Evolutionary conservation across 2,113 vertebrate genomes (phyloP).

Genomic region (Protobothrops flavoviridis): DNA sequence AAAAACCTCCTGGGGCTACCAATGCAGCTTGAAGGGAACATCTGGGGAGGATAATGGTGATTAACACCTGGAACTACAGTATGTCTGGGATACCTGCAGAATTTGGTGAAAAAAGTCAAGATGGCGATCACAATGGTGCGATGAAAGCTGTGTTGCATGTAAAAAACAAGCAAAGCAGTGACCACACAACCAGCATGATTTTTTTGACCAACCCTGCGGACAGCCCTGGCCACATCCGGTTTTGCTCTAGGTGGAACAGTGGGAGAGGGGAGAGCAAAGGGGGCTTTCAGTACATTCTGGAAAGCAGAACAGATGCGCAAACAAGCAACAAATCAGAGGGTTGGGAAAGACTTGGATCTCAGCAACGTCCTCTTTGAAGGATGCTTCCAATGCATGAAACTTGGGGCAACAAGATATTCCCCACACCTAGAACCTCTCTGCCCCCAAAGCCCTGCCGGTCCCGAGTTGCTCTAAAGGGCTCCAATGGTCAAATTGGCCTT

Average conservation of each 20-base stretch:
- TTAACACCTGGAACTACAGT: not conserved
- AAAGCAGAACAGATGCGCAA: not conserved
- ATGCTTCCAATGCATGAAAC: not conserved
- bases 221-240: not conserved
- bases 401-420: not conserved
- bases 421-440: not conserved
- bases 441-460: not conserved
- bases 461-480: not conserved
- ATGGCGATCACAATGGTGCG: not conserved
- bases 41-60: not conserved
- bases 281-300: not conserved
- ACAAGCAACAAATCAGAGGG: not conserved
- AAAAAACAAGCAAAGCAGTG: not conserved
- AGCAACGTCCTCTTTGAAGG: not conserved
- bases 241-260: not conserved
- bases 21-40: not conserved
- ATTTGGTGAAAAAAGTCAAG: not conserved
- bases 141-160: not conserved
- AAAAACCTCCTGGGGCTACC: not conserved
- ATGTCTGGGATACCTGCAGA: not conserved
- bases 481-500: too few species aligned
- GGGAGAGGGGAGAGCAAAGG: not conserved
- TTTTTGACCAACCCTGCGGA: not conserved
- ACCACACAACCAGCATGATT: not conserved
- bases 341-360: not conserved